Evolutionary conservation across 2,113 vertebrate genomes (phyloP).

Genomic region (Chaetodon auriga): DNA sequence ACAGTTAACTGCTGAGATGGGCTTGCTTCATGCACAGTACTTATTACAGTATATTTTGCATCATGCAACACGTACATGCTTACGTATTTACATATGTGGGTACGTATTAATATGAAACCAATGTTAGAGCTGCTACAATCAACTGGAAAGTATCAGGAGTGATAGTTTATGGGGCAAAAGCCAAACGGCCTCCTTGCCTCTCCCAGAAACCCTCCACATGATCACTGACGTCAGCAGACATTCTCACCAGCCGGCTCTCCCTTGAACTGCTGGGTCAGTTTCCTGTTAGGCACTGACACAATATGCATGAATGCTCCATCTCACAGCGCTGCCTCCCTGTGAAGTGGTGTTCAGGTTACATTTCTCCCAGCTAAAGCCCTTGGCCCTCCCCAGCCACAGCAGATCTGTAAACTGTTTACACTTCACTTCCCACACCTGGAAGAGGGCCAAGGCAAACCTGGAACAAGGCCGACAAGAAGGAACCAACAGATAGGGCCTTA

Average conservation of each 20-base stretch:
- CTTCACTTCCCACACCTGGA: slow-evolving; percentile 79
- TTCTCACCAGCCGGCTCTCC: slow-evolving; percentile 39
- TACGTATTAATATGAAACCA: not conserved
- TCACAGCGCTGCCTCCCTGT: slow-evolving; percentile 60
- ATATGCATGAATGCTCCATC: slow-evolving; percentile 68
- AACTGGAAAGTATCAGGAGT: slow-evolving; percentile 1
- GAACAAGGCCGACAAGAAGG: slow-evolving; percentile 59
- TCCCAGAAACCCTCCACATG: slow-evolving; percentile 40
- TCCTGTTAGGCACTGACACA: slow-evolving; percentile 67
- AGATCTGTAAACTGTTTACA: slow-evolving; percentile 82
- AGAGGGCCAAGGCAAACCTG: slow-evolving; percentile 73
- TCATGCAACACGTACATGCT: not conserved
- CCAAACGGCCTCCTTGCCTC: slow-evolving; percentile 26
- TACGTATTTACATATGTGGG: not conserved
- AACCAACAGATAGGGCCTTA: slow-evolving; percentile 50
- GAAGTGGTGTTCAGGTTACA: slow-evolving; percentile 77
- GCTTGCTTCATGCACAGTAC: not conserved
- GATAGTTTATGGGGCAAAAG: slow-evolving; percentile 31
- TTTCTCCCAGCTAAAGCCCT: slow-evolving; percentile 71
- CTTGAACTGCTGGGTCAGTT: slow-evolving; percentile 64
- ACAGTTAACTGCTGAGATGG: not conserved
- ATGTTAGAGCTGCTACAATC: slow-evolving; percentile 16
- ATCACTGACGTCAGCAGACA: slow-evolving; percentile 53
- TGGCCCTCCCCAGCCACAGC: slow-evolving; percentile 69
- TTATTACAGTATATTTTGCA: not conserved